Base-by-base conservation (phyloP, 2,797 vertebrate genomes). In the Nyctibius grandis region DNA sequence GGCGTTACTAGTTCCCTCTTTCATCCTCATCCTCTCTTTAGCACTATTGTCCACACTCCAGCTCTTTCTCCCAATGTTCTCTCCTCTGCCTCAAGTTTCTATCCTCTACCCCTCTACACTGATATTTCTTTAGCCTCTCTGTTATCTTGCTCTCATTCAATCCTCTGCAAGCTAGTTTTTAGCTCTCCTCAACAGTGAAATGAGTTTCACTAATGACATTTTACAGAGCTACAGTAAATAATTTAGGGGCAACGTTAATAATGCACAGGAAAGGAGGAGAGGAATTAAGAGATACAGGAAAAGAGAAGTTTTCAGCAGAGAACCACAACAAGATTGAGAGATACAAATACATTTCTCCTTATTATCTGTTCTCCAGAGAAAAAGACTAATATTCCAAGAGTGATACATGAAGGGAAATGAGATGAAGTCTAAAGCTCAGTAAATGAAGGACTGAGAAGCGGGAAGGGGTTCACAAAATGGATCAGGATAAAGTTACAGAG, bases 181-280 rank as follows among this genome's bases (percentile, higher is more conserved):
- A 88, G 12, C 28, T 69, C 19, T 94, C 36, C 31, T 91, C 36
- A 75, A 13, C 38, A 65, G 28, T 44, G 34, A 84, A 76, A 86
- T 0, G 1, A 38, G 17, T 91, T 74, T 82, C 59, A 86, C 48
- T 96, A 94, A 96, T 91, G 81, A 93, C 59, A 67, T 94, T 95
- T 95, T 83, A 92, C 0, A 42, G 64, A 95, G 68, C 31, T 91
- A 79, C 31, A 61, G 80, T 97, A 95, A 96, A 97, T 96, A 96
- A 96, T 97, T 96, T 79, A 96, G 48, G n/a, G 69, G 7, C 19
- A 76, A 56, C 0, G 40, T 93, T 95, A 96, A 93, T 96, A 93
- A 96, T 95, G 96, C 53, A 96, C 87, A 92, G 45, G 79, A 89
- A 92, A 92, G 64, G 51, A 92, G 87, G 33, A 93, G 47, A 89